A percentile compares a stretch with the other conserved stretches of the same genome.
These are phyloP conservation scores for Pelecanoides urinatrix DNA, from an alignment of 2,113 vertebrate genomes.

Conservation along the genomic window DNA sequence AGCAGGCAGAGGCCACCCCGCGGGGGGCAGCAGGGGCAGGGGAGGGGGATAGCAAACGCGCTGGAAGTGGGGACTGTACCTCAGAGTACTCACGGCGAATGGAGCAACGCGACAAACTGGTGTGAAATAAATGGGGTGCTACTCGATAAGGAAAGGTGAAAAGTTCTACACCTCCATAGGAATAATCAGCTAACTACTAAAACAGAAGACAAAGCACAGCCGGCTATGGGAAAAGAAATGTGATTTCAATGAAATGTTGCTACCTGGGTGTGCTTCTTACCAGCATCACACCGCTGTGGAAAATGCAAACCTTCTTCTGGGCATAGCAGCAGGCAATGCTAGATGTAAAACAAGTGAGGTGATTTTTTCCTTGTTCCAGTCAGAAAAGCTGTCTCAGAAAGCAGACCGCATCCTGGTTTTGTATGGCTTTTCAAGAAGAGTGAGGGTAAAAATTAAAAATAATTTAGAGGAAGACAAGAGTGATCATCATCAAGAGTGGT, in stretches of 20 bases:
- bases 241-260: background rate
- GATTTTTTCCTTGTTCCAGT: background rate
- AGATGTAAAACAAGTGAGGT: background rate
- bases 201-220: background rate
- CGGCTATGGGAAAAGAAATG: background rate
- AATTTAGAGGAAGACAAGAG: background rate
- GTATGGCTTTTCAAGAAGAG: background rate
- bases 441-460: background rate
- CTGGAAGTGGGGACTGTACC: background rate
- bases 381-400: background rate
- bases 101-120: background rate
- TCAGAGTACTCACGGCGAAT: background rate
- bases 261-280: background rate
- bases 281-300: background rate
- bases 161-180: background rate
- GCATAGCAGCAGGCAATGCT: background rate
- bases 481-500: background rate
- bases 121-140: background rate
- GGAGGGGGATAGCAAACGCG: background rate
- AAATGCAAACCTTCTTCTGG: background rate
- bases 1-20: background rate
- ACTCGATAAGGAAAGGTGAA: background rate
- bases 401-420: background rate
- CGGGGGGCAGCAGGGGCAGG: rapidly evolving
- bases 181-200: background rate